Evolutionary conservation across 2,888 invertebrate species (phyloP).

Genomic region (Fragum fragum): DNA sequence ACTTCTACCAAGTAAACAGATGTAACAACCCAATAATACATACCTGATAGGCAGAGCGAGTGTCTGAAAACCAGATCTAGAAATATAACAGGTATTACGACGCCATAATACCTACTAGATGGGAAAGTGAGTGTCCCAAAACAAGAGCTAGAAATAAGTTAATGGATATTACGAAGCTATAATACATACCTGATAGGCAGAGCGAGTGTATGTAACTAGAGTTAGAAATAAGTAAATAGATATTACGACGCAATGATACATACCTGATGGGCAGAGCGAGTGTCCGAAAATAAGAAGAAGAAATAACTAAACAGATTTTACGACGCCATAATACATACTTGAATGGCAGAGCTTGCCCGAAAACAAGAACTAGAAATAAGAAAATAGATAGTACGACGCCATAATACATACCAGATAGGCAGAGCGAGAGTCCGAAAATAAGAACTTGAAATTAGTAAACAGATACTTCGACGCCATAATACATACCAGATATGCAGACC

Average conservation of each 20-base stretch:
- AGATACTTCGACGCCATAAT: not conserved
- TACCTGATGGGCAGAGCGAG: slow-evolving; percentile 33
- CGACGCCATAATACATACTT: too few species aligned
- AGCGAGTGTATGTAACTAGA: not conserved
- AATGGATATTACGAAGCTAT: not conserved
- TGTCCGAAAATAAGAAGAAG: slow-evolving; percentile 70
- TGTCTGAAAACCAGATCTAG: not conserved
- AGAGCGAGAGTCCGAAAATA: too few species aligned
- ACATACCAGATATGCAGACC: not conserved
- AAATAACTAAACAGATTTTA: too few species aligned
- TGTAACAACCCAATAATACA: too few species aligned
- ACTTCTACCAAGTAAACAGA: too few species aligned
- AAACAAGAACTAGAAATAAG: not conserved
- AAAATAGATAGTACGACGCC: not conserved
- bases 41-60: too few species aligned
- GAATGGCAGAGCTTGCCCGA: not conserved
- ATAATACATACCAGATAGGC: too few species aligned
- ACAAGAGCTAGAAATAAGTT: not conserved
- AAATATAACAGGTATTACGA: not conserved
- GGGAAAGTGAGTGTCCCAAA: too few species aligned
- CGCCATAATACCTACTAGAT: too few species aligned
- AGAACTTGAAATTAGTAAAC: not conserved
- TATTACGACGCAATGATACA: not conserved
- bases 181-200: not conserved
- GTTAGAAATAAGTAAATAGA: not conserved